A percentile compares a stretch with the other conserved stretches of the same genome.
phyloP scores from a whole-genome alignment of 2,888 invertebrate species.

The Drosophila setosimentum region DNA sequence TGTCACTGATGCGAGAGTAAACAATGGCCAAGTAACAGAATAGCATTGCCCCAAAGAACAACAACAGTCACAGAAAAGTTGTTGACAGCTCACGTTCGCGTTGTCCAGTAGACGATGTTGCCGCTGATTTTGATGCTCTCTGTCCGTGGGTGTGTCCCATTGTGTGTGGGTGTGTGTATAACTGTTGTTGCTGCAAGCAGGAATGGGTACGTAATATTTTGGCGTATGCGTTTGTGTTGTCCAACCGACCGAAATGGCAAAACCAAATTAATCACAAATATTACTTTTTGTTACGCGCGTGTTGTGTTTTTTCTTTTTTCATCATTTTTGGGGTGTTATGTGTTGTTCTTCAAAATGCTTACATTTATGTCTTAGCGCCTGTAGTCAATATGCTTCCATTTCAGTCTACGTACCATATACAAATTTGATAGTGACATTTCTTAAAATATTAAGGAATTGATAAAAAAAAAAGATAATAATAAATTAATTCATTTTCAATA shows the following conservation, averaged over 20 bases:
- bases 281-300: constrained; percentile 56
- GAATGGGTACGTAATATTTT: constrained; percentile 50
- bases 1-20: constrained; percentile 67
- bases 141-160: neutral
- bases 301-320: constrained; percentile 8
- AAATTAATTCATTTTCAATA: neutral
- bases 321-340: neutral
- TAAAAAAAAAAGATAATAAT: neutral
- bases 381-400: constrained; percentile 8
- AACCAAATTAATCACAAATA: constrained; percentile 79
- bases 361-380: constrained; percentile 36
- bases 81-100: constrained; percentile 78
- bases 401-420: neutral
- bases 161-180: constrained; percentile 3
- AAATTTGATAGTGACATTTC: neutral
- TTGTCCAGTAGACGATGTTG: constrained; percentile 67
- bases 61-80: constrained; percentile 57
- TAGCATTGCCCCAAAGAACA: constrained; percentile 29
- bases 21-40: constrained; percentile 45
- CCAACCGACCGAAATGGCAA: constrained; percentile 68
- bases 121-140: constrained; percentile 47
- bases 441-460: neutral
- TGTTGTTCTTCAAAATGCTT: constrained; percentile 27
- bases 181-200: constrained; percentile 30
- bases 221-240: constrained; percentile 60